These are phyloP conservation scores for Peromyscus nudipes DNA, from an alignment of 2,797 vertebrate species.

Conservation along the genomic window DNA sequence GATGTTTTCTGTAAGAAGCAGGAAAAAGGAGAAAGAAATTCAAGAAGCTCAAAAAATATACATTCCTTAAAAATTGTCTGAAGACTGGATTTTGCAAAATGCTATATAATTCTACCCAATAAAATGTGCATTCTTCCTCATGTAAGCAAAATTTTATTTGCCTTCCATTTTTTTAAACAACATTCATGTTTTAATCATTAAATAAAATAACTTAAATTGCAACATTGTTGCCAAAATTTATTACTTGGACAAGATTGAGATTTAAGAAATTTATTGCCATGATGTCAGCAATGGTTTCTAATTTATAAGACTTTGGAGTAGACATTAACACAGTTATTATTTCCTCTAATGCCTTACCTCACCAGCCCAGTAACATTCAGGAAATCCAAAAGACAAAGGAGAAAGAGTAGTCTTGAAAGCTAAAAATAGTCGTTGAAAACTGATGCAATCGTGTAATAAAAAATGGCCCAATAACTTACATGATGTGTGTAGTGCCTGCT, in stretches of 20 bases:
- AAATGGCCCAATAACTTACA: constrained; percentile 84
- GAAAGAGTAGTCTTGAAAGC: constrained; percentile 87
- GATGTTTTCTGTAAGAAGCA: neutral
- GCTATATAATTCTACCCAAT: neutral
- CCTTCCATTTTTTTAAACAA: neutral
- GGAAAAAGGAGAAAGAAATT: neutral
- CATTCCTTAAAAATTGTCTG: neutral
- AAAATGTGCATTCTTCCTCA: neutral
- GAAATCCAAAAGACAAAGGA: constrained; percentile 89
- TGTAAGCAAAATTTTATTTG: neutral
- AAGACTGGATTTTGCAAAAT: neutral
- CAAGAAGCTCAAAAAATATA: neutral
- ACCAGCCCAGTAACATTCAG: constrained; percentile 88
- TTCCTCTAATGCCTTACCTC: constrained; percentile 89
- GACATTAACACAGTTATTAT: constrained; percentile 87
- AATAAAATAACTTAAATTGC: constrained; percentile 78
- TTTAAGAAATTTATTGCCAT: constrained; percentile 86
- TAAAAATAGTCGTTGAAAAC: constrained; percentile 88
- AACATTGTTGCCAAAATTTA: constrained; percentile 86
- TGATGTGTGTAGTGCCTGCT: constrained; percentile 86
- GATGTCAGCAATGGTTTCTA: constrained; percentile 87
- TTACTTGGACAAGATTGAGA: constrained; percentile 84
- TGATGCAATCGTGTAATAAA: constrained; percentile 86
- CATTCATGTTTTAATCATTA: constrained; percentile 71
- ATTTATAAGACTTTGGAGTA: constrained; percentile 88